Base-by-base conservation (phyloP, 92 coral and sea anemone species). In the Porites cylindrica region DNA sequence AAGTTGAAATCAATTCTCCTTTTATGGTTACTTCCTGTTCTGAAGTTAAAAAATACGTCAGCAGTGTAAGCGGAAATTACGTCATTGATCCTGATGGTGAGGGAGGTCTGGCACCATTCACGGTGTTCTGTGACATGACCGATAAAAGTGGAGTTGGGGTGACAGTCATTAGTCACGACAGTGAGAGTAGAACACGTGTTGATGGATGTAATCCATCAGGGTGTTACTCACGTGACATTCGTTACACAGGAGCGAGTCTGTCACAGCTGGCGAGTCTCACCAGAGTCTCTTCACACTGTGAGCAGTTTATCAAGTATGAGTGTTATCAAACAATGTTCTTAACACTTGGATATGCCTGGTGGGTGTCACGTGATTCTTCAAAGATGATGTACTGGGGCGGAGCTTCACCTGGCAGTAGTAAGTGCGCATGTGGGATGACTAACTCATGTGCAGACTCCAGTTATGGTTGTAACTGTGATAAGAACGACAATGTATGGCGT, bases 361-460 rank as follows among this genome's bases (percentile, higher is more conserved):
- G 81, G 81, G 81, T 77, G 81, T 77, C 81, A 58, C 81, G 81
- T 58, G 81, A 59, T 17, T 24, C 67, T 1, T 1, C 52, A 1
- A 77, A 19, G 81, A 77, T 54, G 68, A 56, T 7, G 5, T 77
- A 77, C 66, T 77, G 81, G 81, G 81, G 81, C 7, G 81, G 81
- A 10, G 81, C 81, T 7, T 76, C 73, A 20, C 24, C 82, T 29
- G 82, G 53, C 24, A 29, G 54, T 51, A 56, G 66, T 38, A 82
- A 88, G 78, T 88, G 92, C 88, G 88, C 88, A 59, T 88, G 92
- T 77, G 92, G 88, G 32, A 83, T 81, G 80, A 88, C 92, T 19
- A 75, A 54, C 67, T 70, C 91, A 6, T 89, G 92, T 24, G 20
- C 59, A 23, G 76, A 21, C 63, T 7, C 16, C 69, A 78, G 72